phyloP scores from a whole-genome alignment of 2,888 invertebrate species.

The Zygogramma bicolorata region DNA sequence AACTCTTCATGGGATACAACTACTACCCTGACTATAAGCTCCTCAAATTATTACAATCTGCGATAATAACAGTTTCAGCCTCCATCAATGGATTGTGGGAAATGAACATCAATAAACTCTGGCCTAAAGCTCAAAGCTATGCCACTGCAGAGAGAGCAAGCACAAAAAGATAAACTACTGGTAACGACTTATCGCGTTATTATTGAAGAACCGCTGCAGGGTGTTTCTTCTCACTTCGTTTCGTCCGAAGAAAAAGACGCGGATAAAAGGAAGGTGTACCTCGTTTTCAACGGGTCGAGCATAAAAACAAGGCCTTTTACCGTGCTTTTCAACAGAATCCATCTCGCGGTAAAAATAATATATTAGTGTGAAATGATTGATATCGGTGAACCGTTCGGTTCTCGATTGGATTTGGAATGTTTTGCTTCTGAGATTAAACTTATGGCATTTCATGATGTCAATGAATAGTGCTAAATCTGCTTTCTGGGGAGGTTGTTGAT shows the following conservation, averaged over 20 bases:
- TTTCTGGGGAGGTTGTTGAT: too few relatives aligned
- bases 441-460: too few relatives aligned
- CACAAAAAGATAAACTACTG: slow-evolving; percentile 42
- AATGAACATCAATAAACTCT: slow-evolving; percentile 6
- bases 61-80: neutral
- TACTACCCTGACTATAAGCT: too few relatives aligned
- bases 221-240: slow-evolving; percentile 30
- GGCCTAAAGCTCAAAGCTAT: slow-evolving; percentile 15
- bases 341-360: slow-evolving; percentile 8
- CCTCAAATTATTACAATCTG: too few relatives aligned
- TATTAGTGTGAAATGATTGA: too few relatives aligned
- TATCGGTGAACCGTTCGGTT: too few relatives aligned
- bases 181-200: slow-evolving; percentile 50
- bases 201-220: slow-evolving; percentile 39
- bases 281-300: slow-evolving; percentile 34
- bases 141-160: slow-evolving; percentile 27
- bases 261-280: slow-evolving; percentile 26
- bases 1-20: too few relatives aligned
- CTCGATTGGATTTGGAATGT: neutral
- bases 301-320: slow-evolving; percentile 34
- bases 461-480: too few relatives aligned
- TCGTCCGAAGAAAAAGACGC: slow-evolving; percentile 30
- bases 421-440: too few relatives aligned
- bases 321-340: slow-evolving; percentile 18
- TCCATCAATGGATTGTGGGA: neutral